Base-by-base conservation (phyloP, 2,113 vertebrate species). In the Acinonyx jubatus region DNA sequence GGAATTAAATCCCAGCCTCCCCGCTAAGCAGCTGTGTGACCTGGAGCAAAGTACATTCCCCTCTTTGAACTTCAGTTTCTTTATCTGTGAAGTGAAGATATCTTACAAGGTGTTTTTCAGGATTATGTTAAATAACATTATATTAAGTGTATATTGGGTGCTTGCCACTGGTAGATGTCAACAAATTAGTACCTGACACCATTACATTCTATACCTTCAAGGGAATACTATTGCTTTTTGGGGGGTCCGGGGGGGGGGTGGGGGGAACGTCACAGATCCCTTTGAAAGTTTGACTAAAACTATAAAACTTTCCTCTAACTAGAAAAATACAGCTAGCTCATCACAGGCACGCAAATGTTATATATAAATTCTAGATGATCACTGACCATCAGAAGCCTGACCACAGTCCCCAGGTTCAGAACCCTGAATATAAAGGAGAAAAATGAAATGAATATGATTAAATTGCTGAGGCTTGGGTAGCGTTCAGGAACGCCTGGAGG, bases 261-360 rank as follows among this genome's bases (percentile, higher is more conserved):
- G 10, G 2, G 38, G 66, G 7, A 13, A 48, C 14, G 7, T 50
- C 41, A 78, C 50, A 78, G 7, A n/a, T 81, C 15, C 80, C 74
- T 65, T 57, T 48, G 36, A 89, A 25, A 87, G 23, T 90, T 74
- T 80, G 23, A 82, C 94, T 78, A 96, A 94, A 97, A 83, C 68
- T 23, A 66, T 52, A 71, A 97, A 61, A 48, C 12, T 12, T 48
- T 78, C 36, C 19, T 57, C 61, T 29, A 68, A 71, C 65, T 41
- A 80, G 36, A 80, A 79, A 93, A 83, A 79, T 36, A 25, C 31
- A 84, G 31, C 66, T 94, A 84, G 31, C 66, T 94, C 50, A 50
- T 81, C 80, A 87, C 31, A 63, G 50, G 50, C 52, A 85, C 18
- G 19, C 25, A 33, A 50, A 45, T 63, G 84, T 93, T 93, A 88